phyloP scores from a whole-genome alignment of 1,140 invertebrate species.

The Trypoxylus dichotomus region DNA sequence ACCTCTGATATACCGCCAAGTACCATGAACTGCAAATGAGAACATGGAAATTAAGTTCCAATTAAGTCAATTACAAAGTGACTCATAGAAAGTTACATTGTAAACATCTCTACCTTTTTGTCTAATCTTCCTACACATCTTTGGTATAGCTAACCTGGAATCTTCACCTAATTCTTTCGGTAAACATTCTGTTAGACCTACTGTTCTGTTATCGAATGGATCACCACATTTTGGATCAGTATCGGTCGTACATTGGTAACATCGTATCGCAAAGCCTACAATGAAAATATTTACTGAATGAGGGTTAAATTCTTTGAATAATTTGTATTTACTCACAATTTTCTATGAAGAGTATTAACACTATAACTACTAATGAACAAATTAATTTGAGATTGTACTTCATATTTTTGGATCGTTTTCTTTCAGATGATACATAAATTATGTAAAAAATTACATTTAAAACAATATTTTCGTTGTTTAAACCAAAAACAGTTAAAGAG shows the following conservation, averaged over 20 bases:
- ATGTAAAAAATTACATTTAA: constrained; percentile 2
- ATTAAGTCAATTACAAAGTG: background rate
- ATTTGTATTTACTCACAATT: constrained; percentile 16
- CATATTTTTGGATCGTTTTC: background rate
- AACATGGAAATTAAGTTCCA: background rate
- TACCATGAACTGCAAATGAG: constrained; percentile 73
- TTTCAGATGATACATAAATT: background rate
- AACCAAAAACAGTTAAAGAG: background rate
- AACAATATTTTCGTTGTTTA: background rate
- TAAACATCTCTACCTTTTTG: constrained; percentile 77
- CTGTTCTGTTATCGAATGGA: constrained; percentile 88
- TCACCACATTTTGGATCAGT: constrained; percentile 88
- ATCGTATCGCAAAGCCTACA: constrained; percentile 69
- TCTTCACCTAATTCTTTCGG: constrained; percentile 67
- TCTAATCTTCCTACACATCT: constrained; percentile 90
- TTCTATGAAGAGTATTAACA: background rate
- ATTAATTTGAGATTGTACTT: constrained; percentile 17
- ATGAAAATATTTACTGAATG: background rate
- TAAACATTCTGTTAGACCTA: constrained; percentile 84
- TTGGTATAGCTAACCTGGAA: constrained; percentile 69
- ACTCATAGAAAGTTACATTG: constrained; percentile 26
- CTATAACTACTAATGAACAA: background rate
- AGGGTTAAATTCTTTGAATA: background rate
- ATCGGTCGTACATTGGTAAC: constrained; percentile 88
- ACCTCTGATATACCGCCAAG: constrained; percentile 87